Base-by-base conservation (phyloP, 2,113 vertebrate genomes). In the Lucifuga dentata region DNA sequence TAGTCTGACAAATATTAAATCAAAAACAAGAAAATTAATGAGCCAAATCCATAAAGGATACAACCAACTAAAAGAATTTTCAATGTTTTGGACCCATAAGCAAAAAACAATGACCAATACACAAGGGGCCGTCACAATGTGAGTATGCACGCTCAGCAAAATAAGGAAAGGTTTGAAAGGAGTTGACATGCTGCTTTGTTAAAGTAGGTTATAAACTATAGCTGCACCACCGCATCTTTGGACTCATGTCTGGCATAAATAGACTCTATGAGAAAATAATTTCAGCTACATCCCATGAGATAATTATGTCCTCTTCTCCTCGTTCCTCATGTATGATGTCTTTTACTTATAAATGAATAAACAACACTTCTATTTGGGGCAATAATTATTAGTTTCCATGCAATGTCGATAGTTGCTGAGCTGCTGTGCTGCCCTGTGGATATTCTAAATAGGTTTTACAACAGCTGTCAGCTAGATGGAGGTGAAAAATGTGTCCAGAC, bases 401-500 rank as follows among this genome's bases (percentile, higher is more conserved):
- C 64, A 55, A 51, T 44, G 46, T 58, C 83, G 68, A 80, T 43
- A 12, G 80, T 24, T 23, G 68, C 68, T 41, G 64, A 71, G 52
- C 68, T 39, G 69, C 33, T 2, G 17, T 19, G 57, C 35, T 57
- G 76, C 80, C 87, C 75, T 43, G 56, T 63, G 83, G 80, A 87
- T 79, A 88, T 56, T 81, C 72, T 76, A 87, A 89, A 87, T 87
- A 76, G 78, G 83, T 86, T 86, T 83, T 63, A 70, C 60, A 86
- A 55, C 72, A 83, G 77, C 81, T 61, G 48, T 73, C 76, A 80
- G 81, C 73, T 5, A 70, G 78, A 58, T 1, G 50, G 64, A 72
- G 64, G 76, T 81, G 80, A 89, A 75, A 86, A 87, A 90, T 88
- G 82, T 74, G 83, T 88, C 85, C 81, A 81, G 87, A 89, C 87